Percentiles rank a stretch among this genome's conserved stretches.
These are phyloP conservation scores for Amphiprion ocellaris DNA, from an alignment of 2,113 vertebrate species.

Conservation along the genomic window DNA sequence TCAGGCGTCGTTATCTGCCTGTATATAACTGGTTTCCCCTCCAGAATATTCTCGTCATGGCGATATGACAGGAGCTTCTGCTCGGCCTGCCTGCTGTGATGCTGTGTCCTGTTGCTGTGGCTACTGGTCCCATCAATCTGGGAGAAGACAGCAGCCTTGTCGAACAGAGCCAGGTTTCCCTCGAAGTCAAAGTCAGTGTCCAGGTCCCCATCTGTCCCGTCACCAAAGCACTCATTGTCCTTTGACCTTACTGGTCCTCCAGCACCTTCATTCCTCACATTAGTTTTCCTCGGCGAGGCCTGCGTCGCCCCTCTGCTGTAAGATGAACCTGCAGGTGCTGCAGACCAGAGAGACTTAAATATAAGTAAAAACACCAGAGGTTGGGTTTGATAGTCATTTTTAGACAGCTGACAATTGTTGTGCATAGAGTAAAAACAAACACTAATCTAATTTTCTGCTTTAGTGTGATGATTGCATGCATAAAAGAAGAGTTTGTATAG, in stretches of 20 bases:
- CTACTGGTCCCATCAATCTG: conserved; percentile 90
- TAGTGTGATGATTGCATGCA: too few species aligned
- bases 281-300: conserved; percentile 89
- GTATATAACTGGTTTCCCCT: conserved; percentile 89
- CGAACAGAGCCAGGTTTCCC: conserved; percentile 94
- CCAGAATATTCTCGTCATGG: conserved; percentile 93
- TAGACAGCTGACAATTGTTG: too few species aligned
- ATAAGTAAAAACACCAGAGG: too few species aligned
- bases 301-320: conserved; percentile 89
- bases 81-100: conserved; percentile 85
- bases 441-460: too few species aligned
- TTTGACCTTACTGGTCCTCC: conserved; percentile 86
- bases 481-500: not conserved
- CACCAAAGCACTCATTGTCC: conserved; percentile 93
- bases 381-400: too few species aligned
- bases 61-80: conserved; percentile 86
- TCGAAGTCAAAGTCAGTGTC: conserved; percentile 96
- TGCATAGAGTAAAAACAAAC: too few species aligned
- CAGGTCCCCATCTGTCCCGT: conserved; percentile 88
- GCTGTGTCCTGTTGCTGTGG: conserved; percentile 80
- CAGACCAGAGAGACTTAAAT: conserved; percentile 14
- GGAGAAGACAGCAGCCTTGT: conserved; percentile 95
- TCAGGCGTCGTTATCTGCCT: conserved; percentile 91
- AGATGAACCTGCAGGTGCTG: conserved; percentile 85
- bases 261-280: conserved; percentile 85